A percentile compares a stretch with the other conserved stretches of the same genome.
Evolutionary conservation across 2,888 invertebrate genomes (phyloP).

Genomic region (Nineta flava): DNA sequence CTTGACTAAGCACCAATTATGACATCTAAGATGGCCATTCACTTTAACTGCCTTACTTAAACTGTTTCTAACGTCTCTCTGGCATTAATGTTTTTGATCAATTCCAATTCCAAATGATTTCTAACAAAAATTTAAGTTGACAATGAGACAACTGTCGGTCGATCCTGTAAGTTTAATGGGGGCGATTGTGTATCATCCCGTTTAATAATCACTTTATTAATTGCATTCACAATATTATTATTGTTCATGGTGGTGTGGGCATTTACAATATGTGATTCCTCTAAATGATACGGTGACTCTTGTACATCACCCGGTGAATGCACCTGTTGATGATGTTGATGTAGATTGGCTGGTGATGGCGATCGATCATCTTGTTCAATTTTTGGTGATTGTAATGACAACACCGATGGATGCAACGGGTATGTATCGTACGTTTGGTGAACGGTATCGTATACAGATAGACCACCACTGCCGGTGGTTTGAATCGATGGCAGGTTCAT

Average conservation of each 20-base stretch:
- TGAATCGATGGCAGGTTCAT: no score
- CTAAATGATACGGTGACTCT: not conserved
- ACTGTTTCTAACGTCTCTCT: no score
- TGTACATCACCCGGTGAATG: not conserved
- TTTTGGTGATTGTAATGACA: not conserved
- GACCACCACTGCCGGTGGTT: no score
- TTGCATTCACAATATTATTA: constrained; percentile 7
- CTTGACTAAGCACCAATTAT: no score
- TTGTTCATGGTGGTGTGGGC: constrained; percentile 6
- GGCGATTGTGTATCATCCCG: constrained; percentile 6
- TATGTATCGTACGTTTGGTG: no score
- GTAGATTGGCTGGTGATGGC: not conserved
- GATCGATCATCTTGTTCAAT: not conserved
- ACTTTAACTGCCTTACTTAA: no score
- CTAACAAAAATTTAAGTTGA: no score
- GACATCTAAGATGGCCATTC: no score
- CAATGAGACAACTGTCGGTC: constrained; percentile 27
- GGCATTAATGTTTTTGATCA: no score
- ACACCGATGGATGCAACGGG: no score
- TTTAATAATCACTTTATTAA: constrained; percentile 7
- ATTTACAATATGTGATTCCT: not conserved
- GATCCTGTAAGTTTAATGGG: constrained; percentile 14
- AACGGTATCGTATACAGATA: no score
- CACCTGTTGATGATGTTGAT: not conserved
- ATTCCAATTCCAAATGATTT: no score